A percentile compares a stretch with the other conserved stretches of the same genome.
Evolutionary conservation across 2,888 invertebrate species (phyloP).

Genomic region (Drosophila kuntzei): DNA sequence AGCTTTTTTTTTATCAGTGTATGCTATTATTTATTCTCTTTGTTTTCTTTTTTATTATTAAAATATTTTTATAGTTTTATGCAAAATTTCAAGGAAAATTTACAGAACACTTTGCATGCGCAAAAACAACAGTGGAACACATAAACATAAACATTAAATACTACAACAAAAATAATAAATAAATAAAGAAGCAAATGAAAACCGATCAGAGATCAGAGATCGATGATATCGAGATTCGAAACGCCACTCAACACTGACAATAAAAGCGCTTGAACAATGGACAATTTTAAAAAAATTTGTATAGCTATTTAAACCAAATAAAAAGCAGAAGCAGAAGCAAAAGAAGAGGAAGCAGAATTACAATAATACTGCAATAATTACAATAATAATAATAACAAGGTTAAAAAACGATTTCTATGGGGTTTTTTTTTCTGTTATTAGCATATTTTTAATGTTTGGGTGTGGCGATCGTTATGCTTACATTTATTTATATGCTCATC

Average conservation of each 20-base stretch:
- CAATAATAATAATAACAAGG: slow-evolving; percentile 34
- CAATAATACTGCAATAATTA: slow-evolving; percentile 19
- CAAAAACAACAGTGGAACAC: slow-evolving; percentile 30
- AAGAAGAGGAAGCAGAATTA: slow-evolving; percentile 10
- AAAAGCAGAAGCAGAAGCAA: slow-evolving; percentile 3
- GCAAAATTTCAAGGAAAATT: slow-evolving; percentile 70
- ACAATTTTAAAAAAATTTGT: neutral
- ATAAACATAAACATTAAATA: slow-evolving; percentile 18
- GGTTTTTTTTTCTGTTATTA: neutral
- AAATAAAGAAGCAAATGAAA: slow-evolving; percentile 19
- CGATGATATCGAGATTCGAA: slow-evolving; percentile 9
- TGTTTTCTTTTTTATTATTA: slow-evolving; percentile 16
- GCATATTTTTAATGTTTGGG: neutral
- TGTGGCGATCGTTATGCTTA: slow-evolving; percentile 19
- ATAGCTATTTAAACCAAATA: slow-evolving; percentile 6
- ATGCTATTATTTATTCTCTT: neutral
- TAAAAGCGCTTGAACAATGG: slow-evolving; percentile 10
- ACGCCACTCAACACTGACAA: neutral
- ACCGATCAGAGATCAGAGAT: slow-evolving; percentile 2
- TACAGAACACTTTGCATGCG: slow-evolving; percentile 47
- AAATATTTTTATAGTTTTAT: slow-evolving; percentile 53
- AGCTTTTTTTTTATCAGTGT: neutral
- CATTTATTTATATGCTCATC: neutral
- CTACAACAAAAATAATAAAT: neutral
- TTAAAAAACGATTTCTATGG: slow-evolving; percentile 33